phyloP scores from a whole-genome alignment of 2,888 invertebrate species.

The Crocallis elinguaria region DNA sequence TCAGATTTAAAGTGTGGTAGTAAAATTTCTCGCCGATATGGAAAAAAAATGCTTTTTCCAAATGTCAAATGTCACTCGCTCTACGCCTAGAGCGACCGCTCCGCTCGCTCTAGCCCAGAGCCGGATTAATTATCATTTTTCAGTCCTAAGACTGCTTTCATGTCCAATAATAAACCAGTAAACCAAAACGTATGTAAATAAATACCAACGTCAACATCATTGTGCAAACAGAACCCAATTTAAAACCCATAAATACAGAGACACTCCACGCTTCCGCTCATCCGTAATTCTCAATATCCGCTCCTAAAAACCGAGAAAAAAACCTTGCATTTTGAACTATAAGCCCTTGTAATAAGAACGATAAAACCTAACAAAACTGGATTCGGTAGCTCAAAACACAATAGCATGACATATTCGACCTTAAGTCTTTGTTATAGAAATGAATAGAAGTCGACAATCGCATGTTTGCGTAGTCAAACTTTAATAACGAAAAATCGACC shows the following conservation, averaged over 20 bases:
- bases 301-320: not conserved
- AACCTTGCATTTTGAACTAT: not conserved
- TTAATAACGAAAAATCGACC: conserved; percentile 13
- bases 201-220: too few relatives aligned
- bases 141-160: too few relatives aligned
- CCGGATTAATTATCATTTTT: too few relatives aligned
- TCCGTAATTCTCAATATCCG: conserved; percentile 20
- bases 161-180: too few relatives aligned
- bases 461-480: not conserved
- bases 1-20: too few relatives aligned
- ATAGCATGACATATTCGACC: conserved; percentile 3
- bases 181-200: too few relatives aligned
- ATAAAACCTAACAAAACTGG: not conserved
- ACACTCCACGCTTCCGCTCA: conserved; percentile 15
- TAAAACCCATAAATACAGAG: conserved; percentile 5
- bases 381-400: not conserved
- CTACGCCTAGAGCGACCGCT: too few relatives aligned
- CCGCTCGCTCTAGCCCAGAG: too few relatives aligned
- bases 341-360: not conserved
- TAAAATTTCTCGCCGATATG: too few relatives aligned
- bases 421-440: not conserved
- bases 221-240: not conserved
- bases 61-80: too few relatives aligned
- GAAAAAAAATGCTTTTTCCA: too few relatives aligned
- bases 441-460: not conserved